A percentile compares a stretch with the other conserved stretches of the same genome.
phyloP scores from a whole-genome alignment of 2,113 vertebrate species.

The Stercorarius parasiticus region DNA sequence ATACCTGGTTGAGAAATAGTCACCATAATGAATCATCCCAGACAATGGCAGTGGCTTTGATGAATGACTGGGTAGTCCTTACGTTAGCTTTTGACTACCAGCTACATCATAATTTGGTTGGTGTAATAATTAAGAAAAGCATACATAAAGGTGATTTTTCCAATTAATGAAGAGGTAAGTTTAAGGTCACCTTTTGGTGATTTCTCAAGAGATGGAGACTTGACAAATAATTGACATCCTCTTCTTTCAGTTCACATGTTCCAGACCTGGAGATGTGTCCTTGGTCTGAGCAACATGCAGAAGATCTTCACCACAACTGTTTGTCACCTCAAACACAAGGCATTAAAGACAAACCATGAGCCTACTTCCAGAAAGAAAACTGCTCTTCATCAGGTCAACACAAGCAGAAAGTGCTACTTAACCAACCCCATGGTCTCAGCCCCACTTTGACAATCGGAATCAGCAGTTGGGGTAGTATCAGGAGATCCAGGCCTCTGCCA shows the following conservation, averaged over 20 bases:
- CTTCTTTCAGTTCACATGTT: background rate
- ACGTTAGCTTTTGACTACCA: background rate
- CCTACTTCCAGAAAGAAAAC: background rate
- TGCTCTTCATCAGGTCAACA: background rate
- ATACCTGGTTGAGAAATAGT: constrained; percentile 11
- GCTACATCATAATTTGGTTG: background rate
- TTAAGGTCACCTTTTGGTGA: background rate
- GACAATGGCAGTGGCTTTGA: background rate
- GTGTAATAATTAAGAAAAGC: background rate
- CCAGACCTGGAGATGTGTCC: background rate
- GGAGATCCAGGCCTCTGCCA: background rate
- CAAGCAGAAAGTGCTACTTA: background rate
- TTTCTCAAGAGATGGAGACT: background rate
- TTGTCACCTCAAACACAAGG: background rate
- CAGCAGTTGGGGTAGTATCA: accelerated
- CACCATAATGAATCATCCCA: background rate
- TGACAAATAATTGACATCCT: background rate
- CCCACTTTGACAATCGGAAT: background rate
- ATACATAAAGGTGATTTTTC: background rate
- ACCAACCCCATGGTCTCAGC: background rate
- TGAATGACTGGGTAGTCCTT: background rate
- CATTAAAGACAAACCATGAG: background rate
- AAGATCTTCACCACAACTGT: background rate
- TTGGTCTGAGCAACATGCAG: background rate
- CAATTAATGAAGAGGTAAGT: background rate